Evolutionary conservation across 2,888 invertebrate genomes (phyloP).

Genomic region (Desoria tigrina): DNA sequence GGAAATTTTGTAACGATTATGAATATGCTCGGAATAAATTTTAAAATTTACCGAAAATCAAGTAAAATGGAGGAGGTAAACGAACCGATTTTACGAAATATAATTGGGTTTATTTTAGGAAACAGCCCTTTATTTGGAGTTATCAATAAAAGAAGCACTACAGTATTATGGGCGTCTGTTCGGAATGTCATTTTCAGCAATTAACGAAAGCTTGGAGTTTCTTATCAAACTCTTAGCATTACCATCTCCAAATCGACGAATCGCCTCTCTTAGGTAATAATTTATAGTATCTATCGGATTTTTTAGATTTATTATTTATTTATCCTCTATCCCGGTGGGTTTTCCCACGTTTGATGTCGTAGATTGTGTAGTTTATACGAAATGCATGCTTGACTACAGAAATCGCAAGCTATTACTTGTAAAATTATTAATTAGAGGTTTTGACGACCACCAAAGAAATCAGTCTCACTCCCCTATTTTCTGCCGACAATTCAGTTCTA

Average conservation of each 20-base stretch:
- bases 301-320: too few relatives aligned
- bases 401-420: too few relatives aligned
- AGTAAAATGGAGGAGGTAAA: too few relatives aligned
- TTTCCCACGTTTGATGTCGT: too few relatives aligned
- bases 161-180: slow-evolving; percentile 43
- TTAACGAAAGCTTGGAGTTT: slow-evolving; percentile 37
- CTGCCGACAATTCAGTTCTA: slow-evolving; percentile 1
- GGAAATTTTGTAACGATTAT: too few relatives aligned
- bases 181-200: slow-evolving; percentile 34
- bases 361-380: too few relatives aligned
- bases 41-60: too few relatives aligned
- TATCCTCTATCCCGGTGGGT: too few relatives aligned
- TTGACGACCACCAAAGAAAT: background rate
- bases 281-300: too few relatives aligned
- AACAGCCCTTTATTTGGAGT: slow-evolving; percentile 85
- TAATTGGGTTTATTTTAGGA: slow-evolving; percentile 73
- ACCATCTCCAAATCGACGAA: slow-evolving; percentile 32
- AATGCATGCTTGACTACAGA: too few relatives aligned
- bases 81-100: too few relatives aligned
- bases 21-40: too few relatives aligned
- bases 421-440: background rate
- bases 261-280: slow-evolving; percentile 62
- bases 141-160: slow-evolving; percentile 76
- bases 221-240: slow-evolving; percentile 38
- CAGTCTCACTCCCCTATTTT: background rate